Evolutionary conservation across 2,888 invertebrate species (phyloP).

Genomic region (Malthinus seriepunctatus): DNA sequence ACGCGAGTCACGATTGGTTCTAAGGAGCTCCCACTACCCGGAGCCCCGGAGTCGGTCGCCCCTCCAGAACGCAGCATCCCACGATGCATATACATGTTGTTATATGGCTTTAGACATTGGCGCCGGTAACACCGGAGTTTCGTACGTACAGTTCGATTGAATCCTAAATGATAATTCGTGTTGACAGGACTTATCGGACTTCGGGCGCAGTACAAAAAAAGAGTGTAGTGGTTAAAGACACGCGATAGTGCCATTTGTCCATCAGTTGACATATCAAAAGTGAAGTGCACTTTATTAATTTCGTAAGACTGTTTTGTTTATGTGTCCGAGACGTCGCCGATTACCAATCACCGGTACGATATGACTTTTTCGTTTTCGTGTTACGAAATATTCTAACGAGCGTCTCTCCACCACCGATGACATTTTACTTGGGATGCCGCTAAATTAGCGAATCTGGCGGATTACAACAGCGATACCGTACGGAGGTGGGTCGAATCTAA

Average conservation of each 20-base stretch:
- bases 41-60: conserved; percentile 43
- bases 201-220: conserved; percentile 10
- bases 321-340: conserved; percentile 6
- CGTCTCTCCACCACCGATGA: neutral
- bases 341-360: neutral
- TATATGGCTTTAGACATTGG: conserved; percentile 52
- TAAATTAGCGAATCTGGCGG: conserved; percentile 60
- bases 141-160: conserved; percentile 25
- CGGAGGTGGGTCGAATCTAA: conserved; percentile 63
- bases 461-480: conserved; percentile 62
- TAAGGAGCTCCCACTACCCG: conserved; percentile 33
- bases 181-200: conserved; percentile 11
- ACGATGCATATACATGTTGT: conserved; percentile 52
- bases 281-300: conserved; percentile 26
- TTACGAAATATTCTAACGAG: neutral
- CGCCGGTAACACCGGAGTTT: conserved; percentile 43
- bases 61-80: conserved; percentile 49
- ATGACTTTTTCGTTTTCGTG: conserved; percentile 8
- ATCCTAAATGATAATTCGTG: conserved; percentile 27
- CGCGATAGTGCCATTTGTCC: conserved; percentile 22
- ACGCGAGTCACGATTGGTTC: conserved; percentile 36
- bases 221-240: conserved; percentile 18
- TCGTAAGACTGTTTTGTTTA: conserved; percentile 20
- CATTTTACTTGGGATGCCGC: conserved; percentile 27
- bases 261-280: conserved; percentile 26